These are phyloP conservation scores for Macrocentrus cingulum DNA, from an alignment of 1,140 invertebrate genomes.

Conservation along the genomic window DNA sequence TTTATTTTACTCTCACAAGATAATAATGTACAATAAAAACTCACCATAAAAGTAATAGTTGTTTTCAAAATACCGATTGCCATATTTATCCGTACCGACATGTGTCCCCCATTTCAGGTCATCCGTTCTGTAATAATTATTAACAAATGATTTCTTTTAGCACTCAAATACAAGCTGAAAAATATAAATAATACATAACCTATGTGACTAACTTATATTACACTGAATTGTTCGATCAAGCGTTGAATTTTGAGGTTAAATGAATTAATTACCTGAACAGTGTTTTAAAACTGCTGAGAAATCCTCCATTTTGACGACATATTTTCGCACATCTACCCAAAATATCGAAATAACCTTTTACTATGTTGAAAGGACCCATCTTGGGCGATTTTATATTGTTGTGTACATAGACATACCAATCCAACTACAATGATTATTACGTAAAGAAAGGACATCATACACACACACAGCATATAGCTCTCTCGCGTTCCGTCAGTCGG, in stretches of 20 bases:
- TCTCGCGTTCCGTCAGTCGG: too few relatives aligned
- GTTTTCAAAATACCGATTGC: constrained; percentile 97
- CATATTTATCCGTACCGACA: constrained; percentile 93
- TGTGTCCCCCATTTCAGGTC: constrained; percentile 81
- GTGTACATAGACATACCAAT: too few relatives aligned
- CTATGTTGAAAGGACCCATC: not conserved
- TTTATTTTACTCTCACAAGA: not conserved
- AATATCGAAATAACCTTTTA: constrained; percentile 12
- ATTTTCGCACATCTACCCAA: constrained; percentile 73
- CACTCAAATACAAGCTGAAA: too few relatives aligned
- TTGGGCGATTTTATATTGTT: not conserved
- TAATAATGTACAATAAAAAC: not conserved
- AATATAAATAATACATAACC: constrained; percentile 30
- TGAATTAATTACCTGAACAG: constrained; percentile 71
- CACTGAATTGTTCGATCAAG: constrained; percentile 8
- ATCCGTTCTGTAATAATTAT: constrained; percentile 73
- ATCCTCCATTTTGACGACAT: constrained; percentile 75
- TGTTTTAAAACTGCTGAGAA: constrained; percentile 68
- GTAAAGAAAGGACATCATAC: too few relatives aligned
- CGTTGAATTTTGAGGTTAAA: not conserved
- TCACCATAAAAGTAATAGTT: constrained; percentile 81
- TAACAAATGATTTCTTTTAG: too few relatives aligned
- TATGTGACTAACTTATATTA: constrained; percentile 28
- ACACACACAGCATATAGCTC: too few relatives aligned
- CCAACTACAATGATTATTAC: too few relatives aligned